Base-by-base conservation (phyloP, 2,797 vertebrate genomes). In the Sebastiscus tertius region DNA sequence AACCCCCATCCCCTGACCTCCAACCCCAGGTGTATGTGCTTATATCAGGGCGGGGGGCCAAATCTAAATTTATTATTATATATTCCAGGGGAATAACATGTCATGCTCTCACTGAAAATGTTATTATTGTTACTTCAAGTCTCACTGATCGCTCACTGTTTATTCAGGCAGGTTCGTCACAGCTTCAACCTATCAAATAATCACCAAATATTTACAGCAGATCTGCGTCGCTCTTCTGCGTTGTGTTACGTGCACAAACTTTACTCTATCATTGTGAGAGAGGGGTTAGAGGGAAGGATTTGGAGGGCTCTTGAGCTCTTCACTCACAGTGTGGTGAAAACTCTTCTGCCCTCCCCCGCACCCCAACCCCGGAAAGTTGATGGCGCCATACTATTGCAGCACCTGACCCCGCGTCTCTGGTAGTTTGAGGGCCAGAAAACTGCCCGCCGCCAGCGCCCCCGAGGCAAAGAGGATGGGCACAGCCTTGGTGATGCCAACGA, bases 401-500 rank as follows among this genome's bases (percentile, higher is more conserved):
- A 99, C 98, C 89, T 97, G 97, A 76, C 98, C 98, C 70, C 98
- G 94, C 2, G 98, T 99, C 93, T 99, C 98, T 0, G 98, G 98
- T 68, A 99, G 95, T 92, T 98, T 99, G 73, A 99, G 93, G 42
- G 98, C 98, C 90, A 99, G 92, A 88, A 97, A 98, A 87, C 98
- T 99, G 90, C 98, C 98, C 0, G 93, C 93, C 0, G 97, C 98
- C 82, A 99, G 95, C 0, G 98, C 98, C 0, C 96, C 96, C 0
- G 98, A 99, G 55, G 98, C 98, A 5, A 99, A 96, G 33, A 99
- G 93, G 93, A 99, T 99, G 90, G 98, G 98, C 80, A 98, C 97
- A 0, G 98, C 97, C 94, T 99, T 98, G 89, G 98, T 98, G 93
- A 99, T 96, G 3, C 98, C 98, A n/a, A 99, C 98, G 9, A 99